These are phyloP conservation scores for Danio choprae DNA, from an alignment of 2,797 vertebrate species.

Conservation along the genomic window DNA sequence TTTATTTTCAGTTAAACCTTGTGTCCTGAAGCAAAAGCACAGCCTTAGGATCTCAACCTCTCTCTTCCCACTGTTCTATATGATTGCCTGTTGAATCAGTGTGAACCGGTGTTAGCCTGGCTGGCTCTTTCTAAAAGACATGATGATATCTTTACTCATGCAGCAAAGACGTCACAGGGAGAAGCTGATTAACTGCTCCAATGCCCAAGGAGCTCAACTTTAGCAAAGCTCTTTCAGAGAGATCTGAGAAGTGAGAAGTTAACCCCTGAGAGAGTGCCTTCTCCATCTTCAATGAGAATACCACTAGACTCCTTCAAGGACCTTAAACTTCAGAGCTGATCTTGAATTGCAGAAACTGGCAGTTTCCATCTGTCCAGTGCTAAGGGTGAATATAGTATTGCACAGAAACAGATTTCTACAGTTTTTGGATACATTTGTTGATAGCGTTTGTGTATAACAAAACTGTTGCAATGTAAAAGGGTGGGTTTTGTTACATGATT, in stretches of 20 bases:
- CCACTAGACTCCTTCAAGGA: neutral
- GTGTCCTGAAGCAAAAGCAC: neutral
- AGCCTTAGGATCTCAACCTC: neutral
- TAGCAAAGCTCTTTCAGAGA: slow-evolving; percentile 41
- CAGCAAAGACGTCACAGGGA: slow-evolving; percentile 62
- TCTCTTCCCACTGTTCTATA: slow-evolving; percentile 68
- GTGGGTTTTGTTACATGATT: no score
- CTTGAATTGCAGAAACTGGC: neutral
- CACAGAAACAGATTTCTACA: neutral
- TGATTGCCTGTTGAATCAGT: slow-evolving; percentile 72
- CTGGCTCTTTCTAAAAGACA: slow-evolving; percentile 65
- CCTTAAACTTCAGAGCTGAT: neutral
- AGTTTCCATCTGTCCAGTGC: neutral
- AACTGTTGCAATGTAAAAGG: neutral
- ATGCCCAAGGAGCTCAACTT: slow-evolving; percentile 59
- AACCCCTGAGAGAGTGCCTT: slow-evolving; percentile 29
- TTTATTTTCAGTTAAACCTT: neutral
- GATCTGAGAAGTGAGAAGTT: slow-evolving; percentile 17
- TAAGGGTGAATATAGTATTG: no score
- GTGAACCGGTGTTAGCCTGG: slow-evolving; percentile 64
- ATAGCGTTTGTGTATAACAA: neutral
- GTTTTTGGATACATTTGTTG: neutral
- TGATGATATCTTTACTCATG: slow-evolving; percentile 70
- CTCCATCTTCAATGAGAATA: neutral
- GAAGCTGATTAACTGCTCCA: slow-evolving; percentile 71